A percentile compares a stretch with the other conserved stretches of the same genome.
These are phyloP conservation scores for Triplophysa tibetana DNA, from an alignment of 2,113 vertebrate genomes.

Conservation along the genomic window DNA sequence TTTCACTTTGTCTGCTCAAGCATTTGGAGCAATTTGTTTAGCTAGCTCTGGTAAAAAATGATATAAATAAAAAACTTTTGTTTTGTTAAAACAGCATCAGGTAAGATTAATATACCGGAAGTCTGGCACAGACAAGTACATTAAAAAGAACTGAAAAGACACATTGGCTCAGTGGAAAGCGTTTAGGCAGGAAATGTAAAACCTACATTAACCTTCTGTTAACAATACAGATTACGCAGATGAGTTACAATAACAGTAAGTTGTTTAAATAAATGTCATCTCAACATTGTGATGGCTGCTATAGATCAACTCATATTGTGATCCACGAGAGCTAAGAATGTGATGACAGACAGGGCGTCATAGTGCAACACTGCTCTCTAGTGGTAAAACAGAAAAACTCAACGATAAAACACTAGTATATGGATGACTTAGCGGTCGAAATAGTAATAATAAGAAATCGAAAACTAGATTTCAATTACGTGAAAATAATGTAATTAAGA, in stretches of 20 bases:
- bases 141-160: background rate
- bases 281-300: background rate
- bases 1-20: background rate
- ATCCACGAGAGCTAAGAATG: background rate
- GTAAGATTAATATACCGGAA: background rate
- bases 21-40: background rate
- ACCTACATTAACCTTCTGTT: background rate
- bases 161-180: background rate
- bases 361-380: conserved; percentile 21
- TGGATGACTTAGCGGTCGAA: background rate
- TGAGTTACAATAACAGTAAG: background rate
- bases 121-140: background rate
- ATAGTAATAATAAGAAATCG: background rate
- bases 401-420: background rate
- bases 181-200: background rate
- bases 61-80: background rate
- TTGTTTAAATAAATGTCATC: background rate
- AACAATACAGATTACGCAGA: background rate
- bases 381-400: background rate
- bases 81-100: background rate
- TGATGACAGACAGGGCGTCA: background rate
- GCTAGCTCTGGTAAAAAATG: background rate
- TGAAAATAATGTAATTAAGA: no score
- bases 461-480: background rate
- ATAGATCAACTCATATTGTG: background rate